Conservation (phyloP, 2,888 invertebrate species). For the Drosophila kanekoi region DNA sequence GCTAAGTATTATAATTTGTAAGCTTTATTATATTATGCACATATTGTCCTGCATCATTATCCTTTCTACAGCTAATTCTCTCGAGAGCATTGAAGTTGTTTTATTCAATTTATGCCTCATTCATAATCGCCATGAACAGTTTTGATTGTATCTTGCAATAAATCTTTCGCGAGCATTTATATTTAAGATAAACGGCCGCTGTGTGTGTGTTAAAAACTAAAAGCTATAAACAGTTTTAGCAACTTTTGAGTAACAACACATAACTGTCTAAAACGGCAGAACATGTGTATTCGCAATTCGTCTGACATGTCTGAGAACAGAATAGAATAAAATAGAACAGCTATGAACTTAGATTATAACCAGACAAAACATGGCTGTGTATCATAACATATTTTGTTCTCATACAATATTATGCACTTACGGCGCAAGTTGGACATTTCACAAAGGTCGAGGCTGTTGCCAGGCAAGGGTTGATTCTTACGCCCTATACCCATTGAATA, state of each 20-base stretch:
- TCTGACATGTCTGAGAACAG: constrained; percentile 38
- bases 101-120: neutral
- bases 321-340: constrained; percentile 6
- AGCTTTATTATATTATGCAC: neutral
- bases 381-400: constrained; percentile 45
- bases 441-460: constrained; percentile 46
- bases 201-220: neutral
- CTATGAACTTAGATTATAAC: constrained; percentile 9
- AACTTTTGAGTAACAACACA: constrained; percentile 7
- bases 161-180: neutral
- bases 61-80: too few relatives aligned
- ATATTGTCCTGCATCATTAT: too few relatives aligned
- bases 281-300: constrained; percentile 50
- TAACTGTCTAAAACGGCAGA: constrained; percentile 21
- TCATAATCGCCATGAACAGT: neutral
- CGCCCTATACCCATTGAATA: neutral
- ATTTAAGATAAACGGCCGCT: neutral
- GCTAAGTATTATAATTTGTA: too few relatives aligned
- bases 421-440: constrained; percentile 39
- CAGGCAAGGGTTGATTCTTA: constrained; percentile 37
- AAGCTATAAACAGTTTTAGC: constrained; percentile 2
- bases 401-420: constrained; percentile 73
- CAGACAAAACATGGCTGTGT: constrained; percentile 53
- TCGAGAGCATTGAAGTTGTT: neutral
- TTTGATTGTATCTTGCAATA: too few relatives aligned